Evolutionary conservation across 2,113 vertebrate species (phyloP).

Genomic region (Clarias macrocephalus): DNA sequence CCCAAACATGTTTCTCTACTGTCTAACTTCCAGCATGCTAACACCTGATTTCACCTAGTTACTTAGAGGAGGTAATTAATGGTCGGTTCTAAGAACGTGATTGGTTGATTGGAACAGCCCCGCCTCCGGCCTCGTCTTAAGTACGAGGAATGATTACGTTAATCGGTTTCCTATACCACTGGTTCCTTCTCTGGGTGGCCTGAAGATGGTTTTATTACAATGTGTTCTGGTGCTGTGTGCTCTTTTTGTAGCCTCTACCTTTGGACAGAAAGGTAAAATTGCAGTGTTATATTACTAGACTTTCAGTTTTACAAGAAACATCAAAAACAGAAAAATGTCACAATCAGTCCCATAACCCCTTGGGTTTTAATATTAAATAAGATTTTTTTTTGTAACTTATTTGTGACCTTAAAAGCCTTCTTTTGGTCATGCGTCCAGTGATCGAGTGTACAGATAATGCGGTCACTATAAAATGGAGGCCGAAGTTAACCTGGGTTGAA

Average conservation of each 20-base stretch:
- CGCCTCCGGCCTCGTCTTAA: conserved; percentile 15
- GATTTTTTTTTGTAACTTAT: background rate
- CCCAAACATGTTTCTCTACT: background rate
- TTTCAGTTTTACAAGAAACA: too few species aligned
- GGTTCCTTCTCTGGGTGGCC: background rate
- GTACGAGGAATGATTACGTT: background rate
- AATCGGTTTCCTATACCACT: accelerated
- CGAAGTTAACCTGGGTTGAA: conserved; percentile 40
- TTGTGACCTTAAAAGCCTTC: background rate
- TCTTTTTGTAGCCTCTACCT: background rate
- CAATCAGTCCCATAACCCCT: background rate
- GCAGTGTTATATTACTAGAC: background rate
- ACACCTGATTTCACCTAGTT: background rate
- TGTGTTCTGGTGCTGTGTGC: background rate
- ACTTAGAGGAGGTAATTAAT: background rate
- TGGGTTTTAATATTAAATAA: background rate
- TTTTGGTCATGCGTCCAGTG: conserved; percentile 52
- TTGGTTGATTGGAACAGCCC: background rate
- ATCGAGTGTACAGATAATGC: conserved; percentile 62
- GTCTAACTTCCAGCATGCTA: background rate
- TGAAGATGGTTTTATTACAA: conserved; percentile 33
- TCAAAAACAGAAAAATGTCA: background rate
- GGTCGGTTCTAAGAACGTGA: background rate
- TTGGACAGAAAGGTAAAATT: conserved; percentile 35
- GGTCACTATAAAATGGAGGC: conserved; percentile 61